Conservation (phyloP, 2,888 invertebrate species). For the Cantharis rustica region DNA sequence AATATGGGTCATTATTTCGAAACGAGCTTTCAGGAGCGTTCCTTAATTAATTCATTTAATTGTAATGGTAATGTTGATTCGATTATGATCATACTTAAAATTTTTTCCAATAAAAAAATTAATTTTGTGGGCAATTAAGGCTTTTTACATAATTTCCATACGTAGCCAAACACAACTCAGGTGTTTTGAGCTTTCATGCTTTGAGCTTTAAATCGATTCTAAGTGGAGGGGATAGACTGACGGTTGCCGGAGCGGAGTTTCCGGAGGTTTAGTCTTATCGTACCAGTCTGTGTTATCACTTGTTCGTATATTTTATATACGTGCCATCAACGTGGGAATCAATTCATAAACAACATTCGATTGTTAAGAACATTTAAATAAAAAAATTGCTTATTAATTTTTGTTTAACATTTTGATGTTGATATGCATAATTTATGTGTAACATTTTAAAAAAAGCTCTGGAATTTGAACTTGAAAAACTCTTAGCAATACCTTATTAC, state of each 20-base stretch:
- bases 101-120: not conserved
- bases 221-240: conserved; percentile 32
- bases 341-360: conserved; percentile 5
- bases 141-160: conserved; percentile 21
- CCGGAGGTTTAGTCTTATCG: conserved; percentile 45
- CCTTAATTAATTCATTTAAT: not conserved
- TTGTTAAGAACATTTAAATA: not conserved
- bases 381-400: conserved; percentile 3
- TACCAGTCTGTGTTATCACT: conserved; percentile 44
- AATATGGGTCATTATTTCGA: not conserved
- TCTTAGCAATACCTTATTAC: not conserved
- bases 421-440: conserved; percentile 2
- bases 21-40: not conserved
- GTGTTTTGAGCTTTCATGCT: conserved; percentile 43
- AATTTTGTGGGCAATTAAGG: conserved; percentile 7
- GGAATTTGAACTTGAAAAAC: not conserved
- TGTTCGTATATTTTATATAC: conserved; percentile 40
- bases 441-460: not conserved
- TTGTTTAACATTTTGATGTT: not conserved
- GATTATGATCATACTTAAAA: no score
- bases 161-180: conserved; percentile 30
- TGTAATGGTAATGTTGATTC: no score
- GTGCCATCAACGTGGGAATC: conserved; percentile 23
- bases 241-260: conserved; percentile 35
- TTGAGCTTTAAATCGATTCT: conserved; percentile 47